Base-by-base conservation (phyloP, 2,888 invertebrate species). In the Peribatodes rhomboidaria region DNA sequence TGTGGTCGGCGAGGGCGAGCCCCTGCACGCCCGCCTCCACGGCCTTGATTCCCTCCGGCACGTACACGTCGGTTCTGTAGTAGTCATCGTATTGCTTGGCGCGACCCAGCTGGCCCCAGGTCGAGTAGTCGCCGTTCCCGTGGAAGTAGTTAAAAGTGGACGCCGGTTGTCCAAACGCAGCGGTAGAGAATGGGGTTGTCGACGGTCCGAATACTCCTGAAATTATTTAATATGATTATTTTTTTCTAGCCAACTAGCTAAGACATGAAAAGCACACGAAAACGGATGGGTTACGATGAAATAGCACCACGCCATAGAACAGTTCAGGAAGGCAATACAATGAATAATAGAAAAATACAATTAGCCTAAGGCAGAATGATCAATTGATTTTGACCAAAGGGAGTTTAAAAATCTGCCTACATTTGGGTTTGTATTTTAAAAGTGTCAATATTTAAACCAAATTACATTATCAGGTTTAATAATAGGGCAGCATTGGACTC, bases 91-190 rank as follows among this genome's bases (percentile, higher is more conserved):
- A 97, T 70, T 95, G 95, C 72, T 95, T 92, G 39, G 91, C 94
- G 79, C 94, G 94, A 80, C 94, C 94, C 85, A 94, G 87, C 86
- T 95, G 95, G 75, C 96, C 97, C 97, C 97, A 97, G 37, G 97
- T 96, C 77, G 95, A 96, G 89, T 97, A 97, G 88, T 98, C 98
- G 75, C 97, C 96, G 87, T 96, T 97, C 80, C 97, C 96, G 83
- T 96, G 97, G 88, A 97, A 97, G 89, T 97, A 97, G 86, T 96
- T 96, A 94, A 97, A 97, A 63, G 94, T 94, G 60, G 94, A 91
- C 62, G 95, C 95, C 56, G 96, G 96, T 83, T 96, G 96, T 64
- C 96, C 96, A 82, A 96, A 96, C 64, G 96, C 95, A 77, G 95
- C 96, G 53, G 94, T 95, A 69, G 95, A 95, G 82, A 95, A 95